phyloP scores from a whole-genome alignment of 1,140 invertebrate species.

The Drosophila arawakana region DNA sequence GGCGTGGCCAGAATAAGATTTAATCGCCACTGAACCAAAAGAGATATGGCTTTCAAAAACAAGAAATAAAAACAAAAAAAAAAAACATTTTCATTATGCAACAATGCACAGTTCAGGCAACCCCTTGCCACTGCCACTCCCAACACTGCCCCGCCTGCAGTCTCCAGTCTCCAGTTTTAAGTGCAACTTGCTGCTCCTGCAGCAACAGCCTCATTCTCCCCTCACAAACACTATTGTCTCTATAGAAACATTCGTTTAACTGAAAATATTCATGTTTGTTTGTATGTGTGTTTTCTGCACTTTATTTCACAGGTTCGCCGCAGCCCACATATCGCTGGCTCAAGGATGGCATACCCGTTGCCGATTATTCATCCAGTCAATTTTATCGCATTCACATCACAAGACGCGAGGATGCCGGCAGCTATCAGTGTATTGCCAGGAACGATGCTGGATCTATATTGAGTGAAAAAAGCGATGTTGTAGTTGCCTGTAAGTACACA shows the following conservation, averaged over 20 bases:
- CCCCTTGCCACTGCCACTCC: too few relatives aligned
- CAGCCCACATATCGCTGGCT: conserved; percentile 95
- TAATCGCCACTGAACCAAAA: conserved; percentile 45
- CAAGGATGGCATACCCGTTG: conserved; percentile 91
- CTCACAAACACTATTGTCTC: not conserved
- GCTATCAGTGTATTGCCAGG: conserved; percentile 95
- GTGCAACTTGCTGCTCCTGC: not conserved
- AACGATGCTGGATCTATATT: conserved; percentile 96
- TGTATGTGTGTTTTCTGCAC: conserved; percentile 18
- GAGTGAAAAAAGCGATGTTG: conserved; percentile 93
- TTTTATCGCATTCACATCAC: conserved; percentile 93
- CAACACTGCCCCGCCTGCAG: not conserved
- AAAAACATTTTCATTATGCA: conserved; percentile 58
- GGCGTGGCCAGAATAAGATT: conserved; percentile 43
- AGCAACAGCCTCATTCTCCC: not conserved
- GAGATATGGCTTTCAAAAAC: conserved; percentile 17
- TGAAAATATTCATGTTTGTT: not conserved
- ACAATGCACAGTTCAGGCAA: conserved; percentile 21
- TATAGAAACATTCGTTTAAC: not conserved
- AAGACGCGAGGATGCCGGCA: conserved; percentile 91
- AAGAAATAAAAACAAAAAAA: not conserved
- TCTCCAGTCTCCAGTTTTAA: not conserved
- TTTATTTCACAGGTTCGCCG: conserved; percentile 89
- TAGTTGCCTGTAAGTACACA: conserved; percentile 93
- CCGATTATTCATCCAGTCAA: conserved; percentile 90